Evolutionary conservation across 2,797 vertebrate species (phyloP).

Genomic region (Rhynchotus rufescens): DNA sequence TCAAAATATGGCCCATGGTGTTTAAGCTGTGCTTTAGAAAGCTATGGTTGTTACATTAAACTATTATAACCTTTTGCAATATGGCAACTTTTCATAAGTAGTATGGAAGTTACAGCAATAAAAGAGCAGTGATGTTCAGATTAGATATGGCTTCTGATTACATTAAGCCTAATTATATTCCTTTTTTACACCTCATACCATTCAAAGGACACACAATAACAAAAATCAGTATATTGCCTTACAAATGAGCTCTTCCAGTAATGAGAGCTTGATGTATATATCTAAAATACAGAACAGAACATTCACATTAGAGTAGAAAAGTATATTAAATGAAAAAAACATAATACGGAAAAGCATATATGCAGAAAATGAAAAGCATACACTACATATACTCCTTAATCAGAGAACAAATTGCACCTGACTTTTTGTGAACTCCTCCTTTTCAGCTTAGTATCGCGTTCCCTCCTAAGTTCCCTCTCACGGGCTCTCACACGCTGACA

Average conservation of each 20-base stretch:
- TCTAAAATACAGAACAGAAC: not conserved
- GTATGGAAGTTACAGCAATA: slow-evolving; percentile 52
- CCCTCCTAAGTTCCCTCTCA: not conserved
- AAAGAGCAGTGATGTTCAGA: slow-evolving; percentile 51
- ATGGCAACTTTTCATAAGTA: slow-evolving; percentile 30
- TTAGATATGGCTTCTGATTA: slow-evolving; percentile 61
- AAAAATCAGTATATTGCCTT: slow-evolving; percentile 36
- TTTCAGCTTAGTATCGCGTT: not conserved
- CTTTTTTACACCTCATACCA: slow-evolving; percentile 47
- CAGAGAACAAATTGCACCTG: not conserved
- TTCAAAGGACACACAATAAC: slow-evolving; percentile 50
- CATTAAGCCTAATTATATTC: slow-evolving; percentile 57
- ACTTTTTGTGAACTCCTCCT: not conserved
- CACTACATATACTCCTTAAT: not conserved
- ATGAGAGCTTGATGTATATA: slow-evolving; percentile 37
- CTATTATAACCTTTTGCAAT: slow-evolving; percentile 39
- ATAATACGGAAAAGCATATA: not conserved
- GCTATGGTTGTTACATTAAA: slow-evolving; percentile 6
- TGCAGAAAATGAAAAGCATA: slow-evolving; percentile 19
- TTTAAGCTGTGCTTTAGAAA: not conserved
- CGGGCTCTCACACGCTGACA: not conserved
- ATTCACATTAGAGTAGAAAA: slow-evolving; percentile 13
- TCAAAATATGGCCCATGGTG: slow-evolving; percentile 29
- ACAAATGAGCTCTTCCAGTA: slow-evolving; percentile 38
- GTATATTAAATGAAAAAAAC: not conserved